These are phyloP conservation scores for Urophycis tenuis DNA, from an alignment of 2,797 vertebrate species.

Conservation along the genomic window DNA sequence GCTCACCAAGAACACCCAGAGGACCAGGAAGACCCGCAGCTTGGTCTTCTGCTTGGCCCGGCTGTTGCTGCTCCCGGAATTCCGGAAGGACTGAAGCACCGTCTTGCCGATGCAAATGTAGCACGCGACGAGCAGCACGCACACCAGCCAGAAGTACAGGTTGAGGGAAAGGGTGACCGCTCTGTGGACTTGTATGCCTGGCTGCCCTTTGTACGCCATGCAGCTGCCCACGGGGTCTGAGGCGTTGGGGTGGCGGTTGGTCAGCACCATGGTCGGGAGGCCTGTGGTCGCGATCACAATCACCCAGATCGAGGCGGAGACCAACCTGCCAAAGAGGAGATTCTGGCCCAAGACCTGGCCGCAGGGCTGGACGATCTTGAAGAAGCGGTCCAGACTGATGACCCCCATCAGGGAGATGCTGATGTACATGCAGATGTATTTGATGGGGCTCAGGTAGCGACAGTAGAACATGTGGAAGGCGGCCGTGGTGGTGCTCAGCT, in stretches of 20 bases:
- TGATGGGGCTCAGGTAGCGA: slow-evolving; percentile 68
- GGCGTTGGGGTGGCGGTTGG: slow-evolving; percentile 49
- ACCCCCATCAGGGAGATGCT: slow-evolving; percentile 79
- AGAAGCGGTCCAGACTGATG: slow-evolving; percentile 84
- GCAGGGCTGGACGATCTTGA: slow-evolving; percentile 81
- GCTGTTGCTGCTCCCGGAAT: slow-evolving; percentile 77
- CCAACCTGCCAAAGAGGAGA: slow-evolving; percentile 71
- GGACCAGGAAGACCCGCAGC: slow-evolving; percentile 78
- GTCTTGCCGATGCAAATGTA: slow-evolving; percentile 83
- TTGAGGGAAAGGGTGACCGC: slow-evolving; percentile 59
- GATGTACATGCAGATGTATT: slow-evolving; percentile 79
- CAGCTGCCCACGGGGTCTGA: neutral
- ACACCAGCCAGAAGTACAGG: slow-evolving; percentile 69
- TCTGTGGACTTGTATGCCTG: slow-evolving; percentile 68
- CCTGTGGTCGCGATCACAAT: slow-evolving; percentile 46
- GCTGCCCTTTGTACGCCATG: slow-evolving; percentile 53
- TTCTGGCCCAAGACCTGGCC: slow-evolving; percentile 73
- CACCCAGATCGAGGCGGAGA: slow-evolving; percentile 72
- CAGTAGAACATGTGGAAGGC: slow-evolving; percentile 65
- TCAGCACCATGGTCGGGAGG: slow-evolving; percentile 77
- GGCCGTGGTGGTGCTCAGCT: slow-evolving; percentile 51
- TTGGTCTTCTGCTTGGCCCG: slow-evolving; percentile 77
- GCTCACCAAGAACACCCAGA: slow-evolving; percentile 81
- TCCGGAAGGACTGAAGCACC: slow-evolving; percentile 78
- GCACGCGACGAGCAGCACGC: slow-evolving; percentile 72